Evolutionary conservation across 1,140 invertebrate species (phyloP).

Genomic region (Notospermus geniculatus): DNA sequence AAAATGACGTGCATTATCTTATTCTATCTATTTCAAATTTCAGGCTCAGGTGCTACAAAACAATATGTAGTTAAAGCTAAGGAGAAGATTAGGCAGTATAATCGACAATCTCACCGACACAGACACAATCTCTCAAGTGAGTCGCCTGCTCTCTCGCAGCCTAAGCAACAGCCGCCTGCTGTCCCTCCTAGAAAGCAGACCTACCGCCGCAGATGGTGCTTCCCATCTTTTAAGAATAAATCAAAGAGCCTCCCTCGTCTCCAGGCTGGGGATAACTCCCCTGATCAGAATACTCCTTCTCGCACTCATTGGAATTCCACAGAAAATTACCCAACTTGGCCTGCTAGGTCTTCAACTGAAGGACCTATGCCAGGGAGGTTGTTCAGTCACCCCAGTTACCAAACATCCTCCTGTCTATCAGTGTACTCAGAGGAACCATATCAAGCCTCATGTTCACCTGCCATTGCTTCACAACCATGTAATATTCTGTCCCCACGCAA

Average conservation of each 20-base stretch:
- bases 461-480: too few species aligned
- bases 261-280: neutral
- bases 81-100: conserved; percentile 45
- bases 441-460: too few species aligned
- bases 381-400: too few species aligned
- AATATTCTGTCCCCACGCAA: too few species aligned
- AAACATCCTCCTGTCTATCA: too few species aligned
- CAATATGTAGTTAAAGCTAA: conserved; percentile 52
- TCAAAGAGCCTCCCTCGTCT: neutral
- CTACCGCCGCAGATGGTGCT: neutral
- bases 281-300: neutral
- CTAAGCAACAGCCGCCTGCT: neutral
- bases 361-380: too few species aligned
- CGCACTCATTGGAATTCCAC: neutral
- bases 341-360: too few species aligned
- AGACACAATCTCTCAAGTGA: neutral
- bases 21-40: conserved; percentile 1
- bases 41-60: conserved; percentile 50
- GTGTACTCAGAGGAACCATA: too few species aligned
- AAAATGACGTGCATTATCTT: neutral
- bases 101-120: conserved; percentile 24
- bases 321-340: too few species aligned
- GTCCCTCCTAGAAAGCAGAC: too few species aligned
- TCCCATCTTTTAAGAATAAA: neutral
- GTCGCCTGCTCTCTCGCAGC: neutral